phyloP scores from a whole-genome alignment of 2,888 invertebrate genomes.

The Gryllus longicercus region DNA sequence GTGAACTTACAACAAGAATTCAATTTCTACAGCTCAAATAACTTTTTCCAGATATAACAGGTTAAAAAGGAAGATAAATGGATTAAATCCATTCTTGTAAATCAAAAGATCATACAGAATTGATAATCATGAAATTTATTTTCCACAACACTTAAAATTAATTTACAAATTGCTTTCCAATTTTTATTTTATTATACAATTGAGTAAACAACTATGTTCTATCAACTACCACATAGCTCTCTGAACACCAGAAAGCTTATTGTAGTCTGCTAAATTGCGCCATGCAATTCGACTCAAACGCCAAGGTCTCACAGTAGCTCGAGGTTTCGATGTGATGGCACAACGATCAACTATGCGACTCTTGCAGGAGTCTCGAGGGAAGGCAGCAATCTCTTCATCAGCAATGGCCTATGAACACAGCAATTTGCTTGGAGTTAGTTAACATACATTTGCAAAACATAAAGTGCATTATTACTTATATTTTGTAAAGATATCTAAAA shows the following conservation, averaged over 20 bases:
- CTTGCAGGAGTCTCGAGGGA: conserved; percentile 70
- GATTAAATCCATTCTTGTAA: too few relatives aligned
- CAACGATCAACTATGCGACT: conserved; percentile 72
- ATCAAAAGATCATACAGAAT: too few relatives aligned
- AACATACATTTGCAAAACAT: not conserved
- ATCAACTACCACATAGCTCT: conserved; percentile 82
- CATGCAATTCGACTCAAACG: conserved; percentile 87
- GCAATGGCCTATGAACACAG: conserved; percentile 65
- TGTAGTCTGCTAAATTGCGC: conserved; percentile 89
- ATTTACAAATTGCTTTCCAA: too few relatives aligned
- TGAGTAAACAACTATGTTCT: not conserved
- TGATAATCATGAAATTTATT: too few relatives aligned
- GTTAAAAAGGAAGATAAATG: too few relatives aligned
- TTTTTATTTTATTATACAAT: too few relatives aligned
- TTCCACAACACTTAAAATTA: too few relatives aligned
- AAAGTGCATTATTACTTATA: too few relatives aligned
- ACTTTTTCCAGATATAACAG: too few relatives aligned
- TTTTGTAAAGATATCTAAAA: too few relatives aligned
- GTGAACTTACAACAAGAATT: too few relatives aligned
- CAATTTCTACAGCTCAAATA: too few relatives aligned
- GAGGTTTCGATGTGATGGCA: conserved; percentile 80
- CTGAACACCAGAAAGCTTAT: conserved; percentile 85
- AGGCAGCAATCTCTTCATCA: conserved; percentile 67
- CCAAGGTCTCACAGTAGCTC: conserved; percentile 77
- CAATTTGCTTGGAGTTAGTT: not conserved